Evolutionary conservation across 1,140 invertebrate species (phyloP), one percentile per base, ranked within the genome.

Genomic region (Trinorchestia longiramus): DNA sequence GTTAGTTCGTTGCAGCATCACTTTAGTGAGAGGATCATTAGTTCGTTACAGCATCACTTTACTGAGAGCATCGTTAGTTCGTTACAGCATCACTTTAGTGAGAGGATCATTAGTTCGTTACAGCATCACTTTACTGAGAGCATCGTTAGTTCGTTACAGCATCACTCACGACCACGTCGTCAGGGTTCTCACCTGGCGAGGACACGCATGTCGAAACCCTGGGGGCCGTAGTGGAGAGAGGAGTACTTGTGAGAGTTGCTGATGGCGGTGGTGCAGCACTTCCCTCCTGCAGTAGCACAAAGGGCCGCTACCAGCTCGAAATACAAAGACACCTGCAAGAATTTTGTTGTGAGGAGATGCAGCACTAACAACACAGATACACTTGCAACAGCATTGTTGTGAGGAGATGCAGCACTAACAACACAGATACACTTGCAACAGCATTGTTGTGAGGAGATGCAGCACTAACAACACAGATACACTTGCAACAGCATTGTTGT

Each of bases 301-400:
- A 94, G 43, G 11, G 92, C 43, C 92, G 92, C 92, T 36, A 94
- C 44, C 92, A 94, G 44, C 92, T 94, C 92, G 44, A 94, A 94
- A 40, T 96, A 92, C 44, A 96, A 45, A 6, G 87, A 62, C 87
- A 95, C 87, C 87, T 88, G 87, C 87, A 91, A 47, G 6, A 94
- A 8, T 4, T 53, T 53, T 4, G 62, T 15, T 36, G 28, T 15
- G 28, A 23, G 15, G 28, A 36, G 62, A 23, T 1, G 28, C 1
- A 28, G 8, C 28, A 36, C 62, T 77, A 36, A 11, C 62, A 77
- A 36, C 62, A 77, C 62, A 77, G 1, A 77, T 28, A 77, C 62
- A 77, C 11, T 19, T 1, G 28, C 47, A 11, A 77, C 62, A 77
- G 11, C 15, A 23, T 11, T 77, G 62, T 36, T 53, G 62, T 23